Conservation (phyloP, 2,113 vertebrate species). For the Benitochromis conjunctus region DNA sequence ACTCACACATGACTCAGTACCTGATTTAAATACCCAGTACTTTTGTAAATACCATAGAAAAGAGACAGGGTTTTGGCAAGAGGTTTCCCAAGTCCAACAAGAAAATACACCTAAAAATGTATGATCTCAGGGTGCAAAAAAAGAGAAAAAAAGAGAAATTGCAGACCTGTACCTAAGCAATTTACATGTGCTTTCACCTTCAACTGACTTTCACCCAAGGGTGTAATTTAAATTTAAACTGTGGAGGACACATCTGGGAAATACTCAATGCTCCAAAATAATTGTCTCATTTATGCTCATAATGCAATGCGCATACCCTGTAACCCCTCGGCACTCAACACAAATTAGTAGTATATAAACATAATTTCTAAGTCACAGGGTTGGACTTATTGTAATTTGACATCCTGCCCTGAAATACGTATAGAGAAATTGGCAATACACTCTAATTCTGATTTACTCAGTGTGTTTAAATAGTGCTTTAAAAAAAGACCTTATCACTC, state of each 20-base stretch:
- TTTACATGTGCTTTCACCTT: conserved; percentile 36
- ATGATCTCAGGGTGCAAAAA: neutral
- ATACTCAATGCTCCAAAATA: conserved; percentile 31
- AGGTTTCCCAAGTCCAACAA: neutral
- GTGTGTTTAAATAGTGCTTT: neutral
- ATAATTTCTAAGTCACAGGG: conserved; percentile 31
- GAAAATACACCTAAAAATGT: neutral
- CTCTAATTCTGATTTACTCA: neutral
- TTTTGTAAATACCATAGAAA: neutral
- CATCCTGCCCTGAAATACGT: conserved; percentile 10
- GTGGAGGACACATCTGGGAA: conserved; percentile 36
- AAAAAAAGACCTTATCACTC: neutral
- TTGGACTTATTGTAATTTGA: conserved; percentile 17
- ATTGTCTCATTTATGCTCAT: conserved; percentile 34
- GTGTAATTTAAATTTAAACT: conserved; percentile 53
- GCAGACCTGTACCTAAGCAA: neutral
- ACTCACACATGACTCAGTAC: neutral
- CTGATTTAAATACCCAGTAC: neutral
- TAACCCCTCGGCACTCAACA: conserved; percentile 33
- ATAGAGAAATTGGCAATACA: neutral
- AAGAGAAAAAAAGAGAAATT: neutral
- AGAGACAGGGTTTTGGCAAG: neutral
- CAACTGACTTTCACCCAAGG: conserved; percentile 43
- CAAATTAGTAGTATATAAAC: conserved; percentile 50
- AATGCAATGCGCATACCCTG: conserved; percentile 12